A percentile compares a stretch with the other conserved stretches of the same genome.
Conservation (phyloP, 2,113 vertebrate species). For the Pteruthius melanotis region DNA sequence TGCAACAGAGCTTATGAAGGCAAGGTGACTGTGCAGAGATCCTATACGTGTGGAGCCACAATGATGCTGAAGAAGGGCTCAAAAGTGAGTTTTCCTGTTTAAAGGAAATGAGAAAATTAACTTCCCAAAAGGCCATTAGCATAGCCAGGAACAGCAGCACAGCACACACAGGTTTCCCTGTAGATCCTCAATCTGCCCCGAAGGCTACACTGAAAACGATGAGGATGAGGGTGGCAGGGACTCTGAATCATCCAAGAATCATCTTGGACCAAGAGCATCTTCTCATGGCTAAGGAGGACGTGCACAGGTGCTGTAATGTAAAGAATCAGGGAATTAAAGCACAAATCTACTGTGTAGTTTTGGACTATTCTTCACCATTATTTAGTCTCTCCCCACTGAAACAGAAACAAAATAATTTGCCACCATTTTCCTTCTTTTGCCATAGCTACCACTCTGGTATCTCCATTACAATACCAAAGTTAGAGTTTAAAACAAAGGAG, state of each 20-base stretch:
- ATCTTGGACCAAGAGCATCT: neutral
- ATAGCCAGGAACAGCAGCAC: neutral
- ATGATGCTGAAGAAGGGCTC: neutral
- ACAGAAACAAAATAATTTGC: neutral
- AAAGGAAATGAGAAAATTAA: neutral
- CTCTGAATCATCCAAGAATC: neutral
- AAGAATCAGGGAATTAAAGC: neutral
- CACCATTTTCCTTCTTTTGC: neutral
- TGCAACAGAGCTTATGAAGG: neutral
- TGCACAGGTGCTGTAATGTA: neutral
- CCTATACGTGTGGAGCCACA: neutral
- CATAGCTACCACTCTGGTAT: neutral
- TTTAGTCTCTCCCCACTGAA: neutral
- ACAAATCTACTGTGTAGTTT: neutral
- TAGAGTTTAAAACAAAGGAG: neutral
- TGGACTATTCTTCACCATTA: neutral
- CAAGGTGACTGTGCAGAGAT: neutral
- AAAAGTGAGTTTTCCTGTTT: neutral
- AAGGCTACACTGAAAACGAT: neutral
- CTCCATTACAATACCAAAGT: neutral
- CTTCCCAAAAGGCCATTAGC: neutral
- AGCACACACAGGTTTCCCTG: neutral
- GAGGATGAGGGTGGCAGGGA: neutral
- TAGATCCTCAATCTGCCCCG: fast-evolving
- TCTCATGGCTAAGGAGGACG: neutral